A percentile compares a stretch with the other conserved stretches of the same genome.
Evolutionary conservation across 23 tunicate genomes (phyloP).

Genomic region (Styela plicata): DNA sequence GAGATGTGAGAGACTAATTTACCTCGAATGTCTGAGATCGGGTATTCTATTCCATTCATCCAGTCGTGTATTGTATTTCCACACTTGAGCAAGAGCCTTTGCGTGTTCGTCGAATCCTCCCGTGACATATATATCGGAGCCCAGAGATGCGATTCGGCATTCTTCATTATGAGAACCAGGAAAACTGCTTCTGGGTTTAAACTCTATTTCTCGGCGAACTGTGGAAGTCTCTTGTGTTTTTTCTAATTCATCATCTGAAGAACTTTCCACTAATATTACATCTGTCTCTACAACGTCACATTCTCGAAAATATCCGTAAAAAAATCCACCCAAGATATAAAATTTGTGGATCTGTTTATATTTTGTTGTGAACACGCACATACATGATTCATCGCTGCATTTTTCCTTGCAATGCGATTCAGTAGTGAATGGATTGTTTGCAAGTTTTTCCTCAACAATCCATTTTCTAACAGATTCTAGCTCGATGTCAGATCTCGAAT

Average conservation of each 20-base stretch:
- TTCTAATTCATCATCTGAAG: not conserved
- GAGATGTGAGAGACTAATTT: too few relatives aligned
- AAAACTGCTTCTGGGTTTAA: not conserved
- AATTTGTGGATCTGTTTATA: not conserved
- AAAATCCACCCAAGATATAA: constrained; percentile 20
- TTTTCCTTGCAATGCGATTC: not conserved
- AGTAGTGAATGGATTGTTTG: not conserved
- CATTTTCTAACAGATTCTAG: constrained; percentile 19
- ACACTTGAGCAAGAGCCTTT: constrained; percentile 23
- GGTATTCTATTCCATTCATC: constrained; percentile 35
- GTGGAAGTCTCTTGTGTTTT: not conserved
- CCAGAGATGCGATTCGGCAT: constrained; percentile 27
- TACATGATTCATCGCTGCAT: not conserved
- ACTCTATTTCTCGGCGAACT: too few relatives aligned
- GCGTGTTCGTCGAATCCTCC: constrained; percentile 42
- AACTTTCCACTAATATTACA: not conserved
- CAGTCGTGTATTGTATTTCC: constrained; percentile 47
- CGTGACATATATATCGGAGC: constrained; percentile 27
- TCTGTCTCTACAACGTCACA: not conserved
- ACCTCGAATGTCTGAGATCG: constrained; percentile 39
- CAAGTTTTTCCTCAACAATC: not conserved
- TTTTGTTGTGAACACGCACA: not conserved
- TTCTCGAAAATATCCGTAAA: not conserved
- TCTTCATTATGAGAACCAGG: constrained; percentile 39
- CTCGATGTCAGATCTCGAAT: constrained; percentile 7